phyloP scores from a whole-genome alignment of 2,888 invertebrate species.

The Helobdella robusta region DNA sequence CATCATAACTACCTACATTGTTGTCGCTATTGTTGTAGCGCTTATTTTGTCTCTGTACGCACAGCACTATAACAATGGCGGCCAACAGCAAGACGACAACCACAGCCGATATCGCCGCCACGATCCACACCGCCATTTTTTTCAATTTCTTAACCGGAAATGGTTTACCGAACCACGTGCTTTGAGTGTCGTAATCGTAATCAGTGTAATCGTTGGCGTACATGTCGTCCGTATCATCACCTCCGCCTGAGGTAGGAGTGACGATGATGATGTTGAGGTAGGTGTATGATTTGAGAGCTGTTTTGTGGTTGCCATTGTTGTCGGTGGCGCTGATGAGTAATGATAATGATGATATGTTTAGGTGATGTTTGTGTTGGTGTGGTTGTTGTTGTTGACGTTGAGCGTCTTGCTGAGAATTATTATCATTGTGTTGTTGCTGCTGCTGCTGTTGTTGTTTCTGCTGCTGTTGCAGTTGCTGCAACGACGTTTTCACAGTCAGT shows the following conservation, averaged over 20 bases:
- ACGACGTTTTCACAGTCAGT: slow-evolving; percentile 75
- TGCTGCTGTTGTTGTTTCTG: too few species aligned
- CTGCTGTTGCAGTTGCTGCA: too few species aligned
- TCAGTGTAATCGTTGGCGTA: not conserved
- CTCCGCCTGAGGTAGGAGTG: too few species aligned
- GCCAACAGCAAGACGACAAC: slow-evolving; percentile 25
- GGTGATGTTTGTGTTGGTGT: not conserved
- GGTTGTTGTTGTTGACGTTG: too few species aligned
- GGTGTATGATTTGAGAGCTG: not conserved
- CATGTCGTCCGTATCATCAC: too few species aligned
- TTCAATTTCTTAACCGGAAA: too few species aligned
- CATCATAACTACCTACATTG: not conserved
- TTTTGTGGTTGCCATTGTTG: not conserved
- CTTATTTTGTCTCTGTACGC: slow-evolving; percentile 12
- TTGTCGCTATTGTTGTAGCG: not conserved
- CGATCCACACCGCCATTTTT: slow-evolving; percentile 18
- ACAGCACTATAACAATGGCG: slow-evolving; percentile 21
- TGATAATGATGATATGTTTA: slow-evolving; percentile 4
- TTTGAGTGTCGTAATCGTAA: too few species aligned
- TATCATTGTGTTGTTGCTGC: too few species aligned
- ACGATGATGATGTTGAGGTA: slow-evolving; percentile 18
- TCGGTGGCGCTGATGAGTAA: slow-evolving; percentile 21
- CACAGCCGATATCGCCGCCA: slow-evolving; percentile 17
- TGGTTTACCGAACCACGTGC: too few species aligned
- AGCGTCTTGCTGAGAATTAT: too few species aligned